Base-by-base conservation (phyloP, 2,888 invertebrate genomes). In the Pachliopta kotzebuea region DNA sequence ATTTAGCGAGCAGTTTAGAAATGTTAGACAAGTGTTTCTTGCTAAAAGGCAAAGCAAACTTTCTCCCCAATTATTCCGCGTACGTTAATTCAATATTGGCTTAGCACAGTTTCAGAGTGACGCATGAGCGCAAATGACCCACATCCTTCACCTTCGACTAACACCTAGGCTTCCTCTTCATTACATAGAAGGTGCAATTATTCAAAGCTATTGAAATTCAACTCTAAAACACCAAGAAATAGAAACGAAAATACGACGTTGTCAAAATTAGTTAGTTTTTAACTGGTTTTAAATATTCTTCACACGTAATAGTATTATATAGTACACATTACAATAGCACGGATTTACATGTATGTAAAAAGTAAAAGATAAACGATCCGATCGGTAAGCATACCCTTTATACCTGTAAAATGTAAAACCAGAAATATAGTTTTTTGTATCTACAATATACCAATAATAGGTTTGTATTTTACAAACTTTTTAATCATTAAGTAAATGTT, bases 21-120 rank as follows among this genome's bases (percentile, higher is more conserved):
- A 62, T 52, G 59, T 62, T 66, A 65, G 60, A 66, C 58, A 57
- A 63, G 60, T 56, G 53, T 56, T 61, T 56, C 24, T 58, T 59
- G 60, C 55, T 65, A 67, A 65, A 58, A 62, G 49, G 57, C 45
- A 55, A 67, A 49, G 61, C 55, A 64, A 55, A 63, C 90, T 90
- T 90, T 90, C 90, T 84, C 88, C 73, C 74, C 84, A 86, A 86
- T 88, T 85, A 88, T 89, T 88, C 85, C 70, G 83, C 76, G 73
- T 83, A 78, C 83, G 89, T 86, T 88, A 86, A 84, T 86, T 87
- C 85, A 90, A 90, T 90, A 89, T 91, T 90, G 79, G 84, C 81
- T 84, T 83, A 86, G 77, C 86, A 80, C 81, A 76, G 80, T 83
- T 82, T 74, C 72, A 71, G 71, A 71, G 73, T 72, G 75, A 77